Evolutionary conservation across 2,888 invertebrate genomes (phyloP), one percentile per base, ranked within the genome.

Genomic region (Dryobota labecula): DNA sequence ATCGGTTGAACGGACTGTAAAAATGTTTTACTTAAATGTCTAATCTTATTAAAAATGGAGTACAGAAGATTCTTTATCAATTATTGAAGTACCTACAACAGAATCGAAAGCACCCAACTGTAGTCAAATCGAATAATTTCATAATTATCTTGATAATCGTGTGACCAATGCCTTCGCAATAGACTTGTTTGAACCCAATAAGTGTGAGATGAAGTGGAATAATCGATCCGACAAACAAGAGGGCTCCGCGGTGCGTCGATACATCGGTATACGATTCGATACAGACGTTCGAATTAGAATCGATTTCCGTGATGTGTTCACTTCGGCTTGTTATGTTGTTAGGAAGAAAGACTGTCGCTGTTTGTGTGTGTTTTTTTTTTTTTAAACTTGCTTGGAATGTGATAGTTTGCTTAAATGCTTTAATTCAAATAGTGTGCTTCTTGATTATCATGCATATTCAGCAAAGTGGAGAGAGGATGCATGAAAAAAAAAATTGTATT

Each of bases 181-280:
- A 78, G 86, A 89, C 87, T 87, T 86, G 87, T 85, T 88, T 88
- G 89, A 89, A 90, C 91, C 93, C 94, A 95, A 95, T 95, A 95
- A 93, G 90, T 88, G 93, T 92, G 90, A 93, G 92, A 94, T 92
- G 95, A 94, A 92, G 93, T 90, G 94, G 93, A 94, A 95, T 95
- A 95, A 95, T 95, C 94, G 94, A 93, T 92, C 90, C 91, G 95
- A 95, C 95, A 95, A 94, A 95, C 94, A 94, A 93, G 94, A 93
- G 94, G 93, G 94, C 88, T 86, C 86, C 86, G 82, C 67, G 82
- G 84, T 80, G 86, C 72, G 90, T 89, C 92, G 92, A 94, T 92
- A 90, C 91, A 88, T 87, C 83, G 87, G 79, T 86, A 87, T 84
- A 87, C 86, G 85, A 89, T 89, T 91, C 89, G 90, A 90, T 89